Conservation (phyloP, 2,113 vertebrate genomes). For the Mobula hypostoma region DNA sequence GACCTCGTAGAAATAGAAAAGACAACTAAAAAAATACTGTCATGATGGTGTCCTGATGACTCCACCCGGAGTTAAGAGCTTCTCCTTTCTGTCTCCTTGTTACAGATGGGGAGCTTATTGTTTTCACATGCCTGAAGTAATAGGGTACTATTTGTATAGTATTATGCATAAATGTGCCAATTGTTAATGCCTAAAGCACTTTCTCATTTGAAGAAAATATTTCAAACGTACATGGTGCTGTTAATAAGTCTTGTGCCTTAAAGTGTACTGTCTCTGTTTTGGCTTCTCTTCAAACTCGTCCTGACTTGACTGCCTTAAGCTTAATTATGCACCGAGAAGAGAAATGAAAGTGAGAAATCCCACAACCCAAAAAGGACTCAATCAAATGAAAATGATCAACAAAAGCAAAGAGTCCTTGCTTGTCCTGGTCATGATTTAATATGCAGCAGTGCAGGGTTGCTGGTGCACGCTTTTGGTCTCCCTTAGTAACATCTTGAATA, state of each 20-base stretch:
- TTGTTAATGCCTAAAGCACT: background rate
- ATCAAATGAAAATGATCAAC: slow-evolving; percentile 5
- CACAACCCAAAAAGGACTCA: background rate
- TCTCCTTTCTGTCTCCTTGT: background rate
- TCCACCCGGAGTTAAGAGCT: no score
- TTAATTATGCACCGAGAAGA: background rate
- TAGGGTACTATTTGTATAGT: background rate
- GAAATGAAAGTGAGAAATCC: background rate
- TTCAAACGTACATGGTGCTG: background rate
- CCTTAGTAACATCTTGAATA: background rate
- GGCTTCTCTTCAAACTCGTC: background rate
- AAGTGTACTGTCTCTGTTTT: background rate
- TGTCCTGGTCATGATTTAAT: background rate
- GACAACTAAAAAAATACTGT: no score
- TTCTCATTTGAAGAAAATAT: background rate
- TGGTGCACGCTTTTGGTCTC: background rate
- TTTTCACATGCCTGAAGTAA: background rate
- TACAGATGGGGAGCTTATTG: background rate
- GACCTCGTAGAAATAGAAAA: no score
- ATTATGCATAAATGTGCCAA: background rate
- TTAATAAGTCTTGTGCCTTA: background rate
- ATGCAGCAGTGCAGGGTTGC: background rate
- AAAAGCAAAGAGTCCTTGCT: background rate
- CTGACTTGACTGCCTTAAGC: background rate
- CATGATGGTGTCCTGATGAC: no score